These are phyloP conservation scores for Proctacanthus coquilletti DNA, from an alignment of 1,140 invertebrate species.

Conservation along the genomic window DNA sequence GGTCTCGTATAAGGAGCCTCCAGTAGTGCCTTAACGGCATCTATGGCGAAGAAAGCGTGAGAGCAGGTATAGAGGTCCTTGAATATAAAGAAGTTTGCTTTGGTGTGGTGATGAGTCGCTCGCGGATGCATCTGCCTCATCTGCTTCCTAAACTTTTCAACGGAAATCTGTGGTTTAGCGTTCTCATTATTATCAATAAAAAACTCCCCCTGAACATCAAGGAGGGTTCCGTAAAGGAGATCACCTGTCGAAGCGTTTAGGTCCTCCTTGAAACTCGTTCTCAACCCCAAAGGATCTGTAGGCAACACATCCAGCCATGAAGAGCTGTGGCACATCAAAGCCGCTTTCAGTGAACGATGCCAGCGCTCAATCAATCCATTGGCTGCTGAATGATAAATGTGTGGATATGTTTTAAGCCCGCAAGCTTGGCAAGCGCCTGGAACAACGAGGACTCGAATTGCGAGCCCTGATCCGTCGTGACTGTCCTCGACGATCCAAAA, in stretches of 20 bases:
- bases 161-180: background rate
- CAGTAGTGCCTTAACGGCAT: constrained; percentile 10
- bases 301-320: constrained; percentile 8
- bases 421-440: constrained; percentile 4
- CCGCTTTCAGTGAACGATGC: constrained; percentile 16
- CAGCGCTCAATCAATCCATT: constrained; percentile 21
- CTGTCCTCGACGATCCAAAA: constrained; percentile 1
- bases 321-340: constrained; percentile 8
- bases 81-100: constrained; percentile 4
- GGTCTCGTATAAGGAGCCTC: constrained; percentile 17
- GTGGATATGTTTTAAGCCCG: constrained; percentile 4
- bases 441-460: constrained; percentile 5
- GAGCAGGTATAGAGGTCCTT: constrained; percentile 11
- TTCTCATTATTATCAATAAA: background rate
- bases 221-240: constrained; percentile 11
- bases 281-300: constrained; percentile 13
- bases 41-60: constrained; percentile 17
- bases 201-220: constrained; percentile 15
- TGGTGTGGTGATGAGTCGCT: constrained; percentile 3
- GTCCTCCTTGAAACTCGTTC: constrained; percentile 14
- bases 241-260: constrained; percentile 10
- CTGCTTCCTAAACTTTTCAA: constrained; percentile 9
- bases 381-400: constrained; percentile 12
- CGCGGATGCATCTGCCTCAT: constrained; percentile 7
- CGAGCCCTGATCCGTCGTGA: constrained; percentile 3